Evolutionary conservation across 2,888 invertebrate species (phyloP).

Genomic region (Proisotoma minuta): DNA sequence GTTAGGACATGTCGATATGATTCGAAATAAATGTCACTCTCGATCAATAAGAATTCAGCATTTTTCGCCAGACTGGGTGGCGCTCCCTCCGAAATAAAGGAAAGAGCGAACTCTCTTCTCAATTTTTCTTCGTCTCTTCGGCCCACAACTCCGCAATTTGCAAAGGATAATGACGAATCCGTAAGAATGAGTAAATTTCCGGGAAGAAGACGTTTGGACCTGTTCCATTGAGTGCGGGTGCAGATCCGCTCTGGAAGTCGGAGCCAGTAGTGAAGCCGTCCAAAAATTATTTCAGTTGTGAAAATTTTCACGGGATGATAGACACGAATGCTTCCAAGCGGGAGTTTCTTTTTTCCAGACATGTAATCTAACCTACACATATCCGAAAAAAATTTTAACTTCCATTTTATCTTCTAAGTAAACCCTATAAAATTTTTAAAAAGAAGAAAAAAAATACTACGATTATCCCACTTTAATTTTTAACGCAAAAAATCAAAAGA

Average conservation of each 20-base stretch:
- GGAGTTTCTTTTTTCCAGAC: conserved; percentile 26
- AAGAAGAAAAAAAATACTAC: too few relatives aligned
- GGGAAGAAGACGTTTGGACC: conserved; percentile 61
- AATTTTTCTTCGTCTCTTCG: conserved; percentile 56
- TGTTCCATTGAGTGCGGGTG: conserved; percentile 53
- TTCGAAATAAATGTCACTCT: conserved; percentile 74
- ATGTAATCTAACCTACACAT: conserved; percentile 30
- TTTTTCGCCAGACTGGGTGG: conserved; percentile 41
- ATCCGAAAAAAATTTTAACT: too few relatives aligned
- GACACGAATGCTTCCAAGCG: conserved; percentile 40
- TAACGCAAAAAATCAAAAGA: too few relatives aligned
- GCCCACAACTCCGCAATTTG: conserved; percentile 66
- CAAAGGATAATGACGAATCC: conserved; percentile 62
- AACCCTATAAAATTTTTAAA: too few relatives aligned
- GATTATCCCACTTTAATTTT: too few relatives aligned
- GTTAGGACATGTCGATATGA: too few relatives aligned
- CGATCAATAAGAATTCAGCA: conserved; percentile 62
- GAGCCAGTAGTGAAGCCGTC: conserved; percentile 30
- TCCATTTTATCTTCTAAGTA: too few relatives aligned
- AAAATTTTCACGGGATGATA: conserved; percentile 34
- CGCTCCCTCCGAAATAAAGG: conserved; percentile 38
- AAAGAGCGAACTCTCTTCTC: too few relatives aligned
- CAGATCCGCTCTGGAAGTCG: conserved; percentile 48
- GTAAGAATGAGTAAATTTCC: conserved; percentile 72
- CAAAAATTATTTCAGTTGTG: conserved; percentile 26